Base-by-base conservation (phyloP, 1,140 invertebrate genomes). In the Drosophila melanica region DNA sequence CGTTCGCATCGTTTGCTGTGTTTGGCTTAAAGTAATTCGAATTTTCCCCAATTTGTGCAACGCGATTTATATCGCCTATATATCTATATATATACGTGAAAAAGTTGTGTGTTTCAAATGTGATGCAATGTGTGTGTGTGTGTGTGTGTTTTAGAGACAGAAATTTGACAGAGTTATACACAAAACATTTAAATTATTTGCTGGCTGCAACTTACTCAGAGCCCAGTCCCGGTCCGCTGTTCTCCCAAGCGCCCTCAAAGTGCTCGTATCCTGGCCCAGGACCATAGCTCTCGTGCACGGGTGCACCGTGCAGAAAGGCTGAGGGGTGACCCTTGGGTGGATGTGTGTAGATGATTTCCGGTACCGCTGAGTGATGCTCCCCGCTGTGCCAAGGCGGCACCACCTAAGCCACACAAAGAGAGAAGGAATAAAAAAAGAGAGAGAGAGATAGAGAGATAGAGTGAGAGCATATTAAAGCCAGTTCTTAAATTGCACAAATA, bases 181-280 rank as follows among this genome's bases (percentile, higher is more conserved):
- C 45, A 47, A 8, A 50, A 59, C 47, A 58, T 30, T 53, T 10
- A 53, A 44, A 54, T 14, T n/a, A 48, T n/a, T 53, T 3, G 18
- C 35, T 33, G 3, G 16, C 33, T n/a, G 35, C 12, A 42, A 93
- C 93, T 93, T 89, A 94, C 94, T 94, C 94, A 65, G 92, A 93
- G 10, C 94, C 94, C 74, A 94, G 79, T 10, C 93, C 93, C 3
- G 93, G 94, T 42, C 94, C 94, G 41, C 93, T 94, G 16, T 93
- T 92, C 73, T 93, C 93, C 93, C 93, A 94, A 91, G 93, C 79
- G 72, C 75, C 76, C 48, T 91, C 90, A 44, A 79, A 81, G 53
- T 91, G 90, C 64, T 91, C 84, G 62, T 81, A 74, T 16, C 92
- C 55, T 92, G 92, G 73, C 92, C 91, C 58, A 89, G 93, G 73